Conservation (phyloP, 1,140 invertebrate species). For the Leptoteleia sp. region DNA sequence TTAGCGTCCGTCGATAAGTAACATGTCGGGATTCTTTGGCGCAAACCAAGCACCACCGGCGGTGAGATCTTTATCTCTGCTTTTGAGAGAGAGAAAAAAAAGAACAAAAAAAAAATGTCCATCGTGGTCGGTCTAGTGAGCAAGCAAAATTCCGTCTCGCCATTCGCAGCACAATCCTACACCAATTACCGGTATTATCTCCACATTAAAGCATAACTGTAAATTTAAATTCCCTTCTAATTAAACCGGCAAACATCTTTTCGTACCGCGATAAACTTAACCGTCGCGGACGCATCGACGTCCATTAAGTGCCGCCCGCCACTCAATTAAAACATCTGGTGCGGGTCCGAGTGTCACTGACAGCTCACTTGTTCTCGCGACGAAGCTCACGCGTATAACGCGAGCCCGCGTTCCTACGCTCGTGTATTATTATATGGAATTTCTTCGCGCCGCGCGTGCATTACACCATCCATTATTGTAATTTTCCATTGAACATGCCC, state of each 20-base stretch:
- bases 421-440: conserved; percentile 60
- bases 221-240: conserved; percentile 46
- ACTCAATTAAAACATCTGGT: too few relatives aligned
- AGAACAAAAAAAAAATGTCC: conserved; percentile 54
- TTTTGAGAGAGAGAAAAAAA: too few relatives aligned
- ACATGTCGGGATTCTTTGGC: too few relatives aligned
- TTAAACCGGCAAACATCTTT: conserved; percentile 46
- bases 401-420: too few relatives aligned
- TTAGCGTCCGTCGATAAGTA: too few relatives aligned
- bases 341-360: too few relatives aligned
- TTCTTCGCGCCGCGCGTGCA: conserved; percentile 47
- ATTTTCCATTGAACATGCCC: conserved; percentile 54
- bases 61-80: conserved; percentile 44
- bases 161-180: conserved; percentile 27
- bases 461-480: conserved; percentile 65
- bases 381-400: too few relatives aligned
- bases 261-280: too few relatives aligned
- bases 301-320: too few relatives aligned
- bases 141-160: conserved; percentile 22
- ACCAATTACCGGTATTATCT: conserved; percentile 47
- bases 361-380: too few relatives aligned
- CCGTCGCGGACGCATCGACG: too few relatives aligned
- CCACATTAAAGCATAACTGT: conserved; percentile 54
- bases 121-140: conserved; percentile 30
- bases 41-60: too few relatives aligned